Percentiles rank a stretch among this genome's conserved stretches.
phyloP scores from a whole-genome alignment of 1,140 invertebrate species.

The Thaumatotibia leucotreta region DNA sequence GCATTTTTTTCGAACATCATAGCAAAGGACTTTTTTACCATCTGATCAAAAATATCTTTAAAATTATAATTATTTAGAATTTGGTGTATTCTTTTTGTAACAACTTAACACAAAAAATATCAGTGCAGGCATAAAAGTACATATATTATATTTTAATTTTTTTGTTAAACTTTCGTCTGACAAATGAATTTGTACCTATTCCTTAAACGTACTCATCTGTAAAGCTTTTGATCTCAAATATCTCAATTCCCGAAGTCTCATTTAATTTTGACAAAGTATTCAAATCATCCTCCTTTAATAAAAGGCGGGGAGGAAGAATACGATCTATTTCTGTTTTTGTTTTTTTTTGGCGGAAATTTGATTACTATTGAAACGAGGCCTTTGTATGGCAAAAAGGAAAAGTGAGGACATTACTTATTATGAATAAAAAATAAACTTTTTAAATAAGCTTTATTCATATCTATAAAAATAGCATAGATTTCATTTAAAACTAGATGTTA shows the following conservation, averaged over 20 bases:
- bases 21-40: too few species aligned
- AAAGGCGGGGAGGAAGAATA: background rate
- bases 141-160: background rate
- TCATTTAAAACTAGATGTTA: too few species aligned
- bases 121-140: background rate
- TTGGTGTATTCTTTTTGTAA: too few species aligned
- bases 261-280: constrained; percentile 8
- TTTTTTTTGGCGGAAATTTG: background rate
- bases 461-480: too few species aligned
- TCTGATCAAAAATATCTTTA: too few species aligned
- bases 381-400: background rate
- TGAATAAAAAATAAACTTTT: background rate
- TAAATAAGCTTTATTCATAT: too few species aligned
- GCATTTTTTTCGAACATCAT: too few species aligned
- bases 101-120: too few species aligned
- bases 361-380: background rate
- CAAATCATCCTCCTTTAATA: constrained; percentile 7
- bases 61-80: too few species aligned
- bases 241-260: constrained; percentile 4
- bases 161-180: background rate
- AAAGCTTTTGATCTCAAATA: constrained; percentile 12
- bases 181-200: background rate
- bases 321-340: background rate
- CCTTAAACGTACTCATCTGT: background rate
- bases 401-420: background rate